phyloP scores from a whole-genome alignment of 2,888 invertebrate species.

The Eurois occulta region DNA sequence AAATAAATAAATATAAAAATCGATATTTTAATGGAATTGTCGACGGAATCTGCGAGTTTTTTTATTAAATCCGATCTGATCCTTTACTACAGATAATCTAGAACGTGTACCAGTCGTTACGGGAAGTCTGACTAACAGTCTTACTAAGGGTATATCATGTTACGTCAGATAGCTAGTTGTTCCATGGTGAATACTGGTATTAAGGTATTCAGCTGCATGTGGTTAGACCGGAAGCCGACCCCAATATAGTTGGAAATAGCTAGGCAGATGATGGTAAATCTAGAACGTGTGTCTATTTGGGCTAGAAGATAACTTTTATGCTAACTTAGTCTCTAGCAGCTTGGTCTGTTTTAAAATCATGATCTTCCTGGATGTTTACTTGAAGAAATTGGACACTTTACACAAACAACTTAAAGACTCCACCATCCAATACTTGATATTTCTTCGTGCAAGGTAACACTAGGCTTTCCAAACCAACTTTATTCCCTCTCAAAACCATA shows the following conservation, averaged over 20 bases:
- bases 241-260: neutral
- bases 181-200: neutral
- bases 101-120: neutral
- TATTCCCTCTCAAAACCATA: conserved; percentile 48
- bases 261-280: neutral
- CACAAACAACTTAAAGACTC: conserved; percentile 3
- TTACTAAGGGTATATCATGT: neutral
- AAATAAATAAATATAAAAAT: too few relatives aligned
- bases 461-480: conserved; percentile 29
- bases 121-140: neutral
- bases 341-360: neutral
- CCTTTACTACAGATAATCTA: neutral
- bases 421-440: conserved; percentile 29
- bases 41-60: neutral
- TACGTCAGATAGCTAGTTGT: neutral
- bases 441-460: conserved; percentile 47
- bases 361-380: neutral
- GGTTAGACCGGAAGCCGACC: neutral
- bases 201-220: neutral
- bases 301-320: neutral
- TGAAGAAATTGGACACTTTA: conserved; percentile 24
- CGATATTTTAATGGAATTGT: neutral
- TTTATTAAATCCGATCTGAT: neutral
- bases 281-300: neutral
- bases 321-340: neutral